Percentiles rank a stretch among this genome's conserved stretches.
These are phyloP conservation scores for Eulithis prunata DNA, from an alignment of 2,888 invertebrate genomes.

Conservation along the genomic window DNA sequence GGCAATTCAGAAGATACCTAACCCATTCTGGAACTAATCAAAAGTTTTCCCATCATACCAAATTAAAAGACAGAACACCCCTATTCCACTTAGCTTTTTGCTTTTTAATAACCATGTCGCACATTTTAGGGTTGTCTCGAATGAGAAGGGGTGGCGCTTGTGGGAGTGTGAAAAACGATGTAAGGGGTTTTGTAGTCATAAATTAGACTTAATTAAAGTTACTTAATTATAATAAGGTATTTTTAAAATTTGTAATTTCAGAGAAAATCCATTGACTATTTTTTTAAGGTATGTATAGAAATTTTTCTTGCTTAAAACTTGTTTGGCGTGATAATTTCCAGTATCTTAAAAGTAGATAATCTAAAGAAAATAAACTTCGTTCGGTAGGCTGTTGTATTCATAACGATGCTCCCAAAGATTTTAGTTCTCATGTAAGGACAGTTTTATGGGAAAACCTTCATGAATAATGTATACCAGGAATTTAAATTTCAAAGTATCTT, in stretches of 20 bases:
- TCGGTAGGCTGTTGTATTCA: slow-evolving; percentile 25
- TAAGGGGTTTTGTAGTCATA: slow-evolving; percentile 33
- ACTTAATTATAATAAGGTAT: neutral
- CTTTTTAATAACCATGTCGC: slow-evolving; percentile 56
- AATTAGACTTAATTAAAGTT: neutral
- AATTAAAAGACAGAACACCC: slow-evolving; percentile 77
- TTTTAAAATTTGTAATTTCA: neutral
- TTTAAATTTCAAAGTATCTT: slow-evolving; percentile 70
- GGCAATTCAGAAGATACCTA: slow-evolving; percentile 6
- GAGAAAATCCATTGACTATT: neutral
- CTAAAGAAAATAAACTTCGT: neutral
- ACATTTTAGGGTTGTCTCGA: slow-evolving; percentile 55
- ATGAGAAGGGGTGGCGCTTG: slow-evolving; percentile 51
- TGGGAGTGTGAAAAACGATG: slow-evolving; percentile 46
- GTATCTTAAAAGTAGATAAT: neutral
- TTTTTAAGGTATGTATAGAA: neutral
- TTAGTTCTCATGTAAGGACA: slow-evolving; percentile 34
- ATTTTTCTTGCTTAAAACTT: too few relatives aligned
- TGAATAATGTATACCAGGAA: slow-evolving; percentile 68
- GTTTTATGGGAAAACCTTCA: slow-evolving; percentile 39
- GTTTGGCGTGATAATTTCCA: too few relatives aligned
- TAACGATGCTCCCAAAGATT: slow-evolving; percentile 23
- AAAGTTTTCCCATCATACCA: slow-evolving; percentile 71
- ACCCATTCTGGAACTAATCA: slow-evolving; percentile 33
- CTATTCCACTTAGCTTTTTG: slow-evolving; percentile 62